These are phyloP conservation scores for Eueides isabella DNA, from an alignment of 1,140 invertebrate genomes.

Conservation along the genomic window DNA sequence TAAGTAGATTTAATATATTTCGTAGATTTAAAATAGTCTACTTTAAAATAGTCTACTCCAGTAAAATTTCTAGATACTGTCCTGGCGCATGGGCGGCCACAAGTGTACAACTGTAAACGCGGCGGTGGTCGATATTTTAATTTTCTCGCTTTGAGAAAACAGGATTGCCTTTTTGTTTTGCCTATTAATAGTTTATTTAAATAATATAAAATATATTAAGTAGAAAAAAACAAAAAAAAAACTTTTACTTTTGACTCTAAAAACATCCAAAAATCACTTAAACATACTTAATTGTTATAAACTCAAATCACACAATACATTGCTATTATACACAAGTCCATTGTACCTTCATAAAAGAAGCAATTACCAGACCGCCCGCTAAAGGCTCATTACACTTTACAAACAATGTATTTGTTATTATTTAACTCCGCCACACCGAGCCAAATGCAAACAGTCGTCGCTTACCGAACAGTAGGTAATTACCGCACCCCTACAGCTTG, in stretches of 20 bases:
- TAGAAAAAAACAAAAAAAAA: too few relatives aligned
- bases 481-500: constrained; percentile 62
- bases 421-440: constrained; percentile 60
- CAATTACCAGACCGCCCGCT: constrained; percentile 61
- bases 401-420: constrained; percentile 73
- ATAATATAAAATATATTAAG: too few relatives aligned
- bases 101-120: too few relatives aligned
- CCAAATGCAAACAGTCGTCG: constrained; percentile 67
- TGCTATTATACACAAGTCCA: constrained; percentile 45
- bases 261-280: constrained; percentile 27
- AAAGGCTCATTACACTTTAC: constrained; percentile 59
- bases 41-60: too few relatives aligned
- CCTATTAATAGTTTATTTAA: too few relatives aligned
- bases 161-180: too few relatives aligned
- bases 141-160: too few relatives aligned
- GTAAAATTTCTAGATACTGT: too few relatives aligned
- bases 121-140: too few relatives aligned
- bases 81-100: too few relatives aligned
- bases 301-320: constrained; percentile 33
- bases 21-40: too few relatives aligned
- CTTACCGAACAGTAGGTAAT: constrained; percentile 71
- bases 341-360: constrained; percentile 53
- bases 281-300: constrained; percentile 14
- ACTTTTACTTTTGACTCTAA: neutral
- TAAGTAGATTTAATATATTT: too few relatives aligned